phyloP scores from a whole-genome alignment of 2,797 vertebrate genomes.

The Luscinia megarhynchos region DNA sequence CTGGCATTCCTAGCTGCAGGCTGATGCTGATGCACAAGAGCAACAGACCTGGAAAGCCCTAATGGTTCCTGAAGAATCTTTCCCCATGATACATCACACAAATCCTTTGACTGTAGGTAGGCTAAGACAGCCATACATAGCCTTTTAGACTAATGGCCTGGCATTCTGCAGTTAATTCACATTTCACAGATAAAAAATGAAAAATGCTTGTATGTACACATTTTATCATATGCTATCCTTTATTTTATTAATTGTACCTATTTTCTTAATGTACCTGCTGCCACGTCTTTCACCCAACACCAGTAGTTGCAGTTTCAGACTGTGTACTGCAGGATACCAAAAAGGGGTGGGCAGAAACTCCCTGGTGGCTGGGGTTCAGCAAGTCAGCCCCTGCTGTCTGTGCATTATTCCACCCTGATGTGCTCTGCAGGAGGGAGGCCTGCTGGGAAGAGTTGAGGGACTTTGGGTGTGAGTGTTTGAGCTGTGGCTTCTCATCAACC shows the following conservation, averaged over 20 bases:
- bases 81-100: conserved; percentile 1
- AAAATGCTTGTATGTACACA: conserved; percentile 78
- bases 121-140: conserved; percentile 60
- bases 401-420: not conserved
- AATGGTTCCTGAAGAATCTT: not conserved
- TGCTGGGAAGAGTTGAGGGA: not conserved
- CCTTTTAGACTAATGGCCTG: conserved; percentile 75
- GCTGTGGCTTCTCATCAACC: conserved; percentile 20
- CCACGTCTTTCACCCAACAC: conserved; percentile 48
- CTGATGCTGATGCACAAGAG: not conserved
- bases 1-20: not conserved
- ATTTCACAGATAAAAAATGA: conserved; percentile 64
- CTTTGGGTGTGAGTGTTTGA: not conserved
- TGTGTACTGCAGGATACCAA: conserved; percentile 62
- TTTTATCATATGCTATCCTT: conserved; percentile 78
- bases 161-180: conserved; percentile 73
- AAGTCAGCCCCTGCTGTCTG: not conserved
- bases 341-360: conserved; percentile 42
- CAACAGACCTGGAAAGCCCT: conserved; percentile 11
- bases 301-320: conserved; percentile 45
- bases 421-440: not conserved
- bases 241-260: conserved; percentile 78
- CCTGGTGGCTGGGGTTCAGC: not conserved
- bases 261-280: conserved; percentile 76
- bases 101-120: not conserved